These are phyloP conservation scores for Trinorchestia longiramus DNA, from an alignment of 1,140 invertebrate species.

Conservation along the genomic window DNA sequence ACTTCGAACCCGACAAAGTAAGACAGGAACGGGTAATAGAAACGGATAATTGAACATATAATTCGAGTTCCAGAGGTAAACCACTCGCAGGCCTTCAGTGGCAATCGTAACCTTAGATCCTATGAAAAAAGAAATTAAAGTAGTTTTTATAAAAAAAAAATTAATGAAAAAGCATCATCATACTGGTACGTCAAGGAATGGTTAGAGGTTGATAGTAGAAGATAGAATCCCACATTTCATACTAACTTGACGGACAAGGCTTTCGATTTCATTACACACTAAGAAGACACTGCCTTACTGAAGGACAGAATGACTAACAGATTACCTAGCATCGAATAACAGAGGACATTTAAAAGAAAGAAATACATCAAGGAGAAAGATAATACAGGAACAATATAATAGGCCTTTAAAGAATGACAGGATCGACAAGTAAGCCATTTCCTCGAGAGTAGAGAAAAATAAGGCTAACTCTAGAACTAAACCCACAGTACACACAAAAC, in stretches of 20 bases:
- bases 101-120: not conserved
- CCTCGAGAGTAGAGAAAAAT: not conserved
- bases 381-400: not conserved
- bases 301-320: too few relatives aligned
- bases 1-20: not conserved
- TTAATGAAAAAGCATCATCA: not conserved
- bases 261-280: not conserved
- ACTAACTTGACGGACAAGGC: not conserved
- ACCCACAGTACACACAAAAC: not conserved
- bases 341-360: too few relatives aligned
- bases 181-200: not conserved
- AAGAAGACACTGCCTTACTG: not conserved
- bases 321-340: not conserved
- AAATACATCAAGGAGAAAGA: too few relatives aligned
- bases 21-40: not conserved
- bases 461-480: not conserved
- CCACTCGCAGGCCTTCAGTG: not conserved
- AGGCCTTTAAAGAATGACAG: too few relatives aligned
- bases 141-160: not conserved
- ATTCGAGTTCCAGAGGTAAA: not conserved
- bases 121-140: not conserved
- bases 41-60: not conserved
- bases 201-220: not conserved
- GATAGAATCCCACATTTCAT: not conserved
- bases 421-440: not conserved